Evolutionary conservation across 2,888 invertebrate genomes (phyloP).

Genomic region (Apamea monoglypha): DNA sequence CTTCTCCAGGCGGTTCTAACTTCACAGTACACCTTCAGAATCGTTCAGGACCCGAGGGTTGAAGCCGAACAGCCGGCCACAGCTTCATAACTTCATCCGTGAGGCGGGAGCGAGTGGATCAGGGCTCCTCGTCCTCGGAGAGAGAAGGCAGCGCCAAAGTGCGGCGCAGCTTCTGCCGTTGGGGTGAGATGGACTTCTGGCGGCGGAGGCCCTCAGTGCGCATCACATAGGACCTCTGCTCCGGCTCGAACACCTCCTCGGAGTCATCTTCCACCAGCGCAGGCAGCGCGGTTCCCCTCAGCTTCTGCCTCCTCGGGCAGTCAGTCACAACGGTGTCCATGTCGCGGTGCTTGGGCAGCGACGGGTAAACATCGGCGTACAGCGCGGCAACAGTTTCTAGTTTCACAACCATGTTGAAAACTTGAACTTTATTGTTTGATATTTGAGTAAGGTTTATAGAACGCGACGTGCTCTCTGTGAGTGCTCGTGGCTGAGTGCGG

Average conservation of each 20-base stretch:
- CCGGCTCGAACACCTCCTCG: conserved; percentile 79
- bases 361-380: conserved; percentile 81
- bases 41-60: conserved; percentile 64
- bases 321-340: conserved; percentile 76
- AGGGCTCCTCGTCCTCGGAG: conserved; percentile 88
- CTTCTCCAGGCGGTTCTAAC: conserved; percentile 67
- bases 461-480: conserved; percentile 75
- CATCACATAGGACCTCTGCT: conserved; percentile 79
- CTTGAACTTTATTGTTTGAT: conserved; percentile 60
- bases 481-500: conserved; percentile 78
- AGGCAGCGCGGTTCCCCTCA: conserved; percentile 76
- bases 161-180: conserved; percentile 82
- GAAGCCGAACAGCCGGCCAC: conserved; percentile 74
- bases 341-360: conserved; percentile 77
- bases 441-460: conserved; percentile 56
- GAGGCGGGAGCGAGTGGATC: conserved; percentile 71
- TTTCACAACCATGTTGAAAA: conserved; percentile 82
- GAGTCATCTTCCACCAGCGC: conserved; percentile 83
- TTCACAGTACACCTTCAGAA: conserved; percentile 69
- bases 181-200: conserved; percentile 87
- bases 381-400: conserved; percentile 80
- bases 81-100: conserved; percentile 83
- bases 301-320: conserved; percentile 79
- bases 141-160: conserved; percentile 85
- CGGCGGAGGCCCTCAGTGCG: conserved; percentile 81